Conservation (phyloP, 1,140 invertebrate genomes). For the Leptestheria dahalacensis region DNA sequence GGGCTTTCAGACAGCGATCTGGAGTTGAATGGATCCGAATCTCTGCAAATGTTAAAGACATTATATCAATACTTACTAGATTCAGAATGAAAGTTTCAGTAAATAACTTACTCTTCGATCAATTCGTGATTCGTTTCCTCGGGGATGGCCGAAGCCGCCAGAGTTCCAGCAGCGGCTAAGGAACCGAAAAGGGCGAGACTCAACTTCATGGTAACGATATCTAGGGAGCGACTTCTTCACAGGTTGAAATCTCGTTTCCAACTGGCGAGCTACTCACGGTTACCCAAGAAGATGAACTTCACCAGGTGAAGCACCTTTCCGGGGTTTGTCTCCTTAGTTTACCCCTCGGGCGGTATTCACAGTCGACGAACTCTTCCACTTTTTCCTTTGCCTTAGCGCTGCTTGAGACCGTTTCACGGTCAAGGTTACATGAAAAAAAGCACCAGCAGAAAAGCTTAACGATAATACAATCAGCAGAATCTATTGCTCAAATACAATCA, state of each 20-base stretch:
- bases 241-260: neutral
- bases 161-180: conserved; percentile 1
- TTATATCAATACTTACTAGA: neutral
- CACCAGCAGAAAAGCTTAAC: no score
- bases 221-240: neutral
- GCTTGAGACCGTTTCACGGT: no score
- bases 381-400: no score
- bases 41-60: neutral
- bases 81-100: neutral
- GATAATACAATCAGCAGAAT: no score
- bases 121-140: neutral
- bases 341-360: neutral
- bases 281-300: neutral
- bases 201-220: neutral
- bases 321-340: neutral
- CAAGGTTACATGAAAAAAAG: no score
- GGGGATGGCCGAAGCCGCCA: neutral
- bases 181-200: conserved; percentile 8
- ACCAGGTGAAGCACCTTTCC: neutral
- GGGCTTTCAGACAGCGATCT: neutral
- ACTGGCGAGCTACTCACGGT: neutral
- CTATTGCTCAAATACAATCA: no score
- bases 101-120: conserved; percentile 2
- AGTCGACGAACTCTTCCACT: no score
- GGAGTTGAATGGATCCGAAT: conserved; percentile 3